phyloP scores from a whole-genome alignment of 2,113 vertebrate species.

The Laticauda laticaudata region DNA sequence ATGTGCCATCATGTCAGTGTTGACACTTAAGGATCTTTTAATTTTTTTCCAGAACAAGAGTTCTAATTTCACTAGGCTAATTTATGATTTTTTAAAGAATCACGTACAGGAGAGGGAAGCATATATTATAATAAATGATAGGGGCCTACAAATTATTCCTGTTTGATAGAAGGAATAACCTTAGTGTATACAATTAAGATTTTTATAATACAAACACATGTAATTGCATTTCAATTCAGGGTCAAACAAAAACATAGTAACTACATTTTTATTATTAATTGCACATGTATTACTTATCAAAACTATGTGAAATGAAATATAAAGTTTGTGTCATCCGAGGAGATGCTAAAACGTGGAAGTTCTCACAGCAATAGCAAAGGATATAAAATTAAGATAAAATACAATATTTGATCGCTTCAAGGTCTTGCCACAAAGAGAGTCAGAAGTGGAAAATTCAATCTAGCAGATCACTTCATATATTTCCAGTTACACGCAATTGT shows the following conservation, averaged over 20 bases:
- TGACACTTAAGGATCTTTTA: background rate
- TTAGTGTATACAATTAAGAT: background rate
- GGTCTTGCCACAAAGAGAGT: background rate
- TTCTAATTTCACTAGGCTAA: background rate
- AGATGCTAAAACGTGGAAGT: background rate
- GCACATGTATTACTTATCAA: background rate
- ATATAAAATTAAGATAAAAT: background rate
- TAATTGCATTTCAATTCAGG: slow-evolving; percentile 16
- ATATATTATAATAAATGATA: background rate
- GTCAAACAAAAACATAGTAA: slow-evolving; percentile 24
- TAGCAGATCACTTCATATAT: background rate
- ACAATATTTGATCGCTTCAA: background rate
- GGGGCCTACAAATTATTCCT: background rate
- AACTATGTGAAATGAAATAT: background rate
- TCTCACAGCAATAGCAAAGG: background rate
- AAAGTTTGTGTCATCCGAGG: background rate
- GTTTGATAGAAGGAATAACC: slow-evolving; percentile 2
- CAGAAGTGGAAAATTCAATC: background rate
- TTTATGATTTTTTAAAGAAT: background rate
- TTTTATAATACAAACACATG: background rate
- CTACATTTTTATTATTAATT: background rate
- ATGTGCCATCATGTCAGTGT: background rate
- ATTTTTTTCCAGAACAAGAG: background rate
- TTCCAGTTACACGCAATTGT: background rate
- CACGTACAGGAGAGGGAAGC: background rate